Conservation (phyloP, 2,888 invertebrate species). For the Aethes cnicana region DNA sequence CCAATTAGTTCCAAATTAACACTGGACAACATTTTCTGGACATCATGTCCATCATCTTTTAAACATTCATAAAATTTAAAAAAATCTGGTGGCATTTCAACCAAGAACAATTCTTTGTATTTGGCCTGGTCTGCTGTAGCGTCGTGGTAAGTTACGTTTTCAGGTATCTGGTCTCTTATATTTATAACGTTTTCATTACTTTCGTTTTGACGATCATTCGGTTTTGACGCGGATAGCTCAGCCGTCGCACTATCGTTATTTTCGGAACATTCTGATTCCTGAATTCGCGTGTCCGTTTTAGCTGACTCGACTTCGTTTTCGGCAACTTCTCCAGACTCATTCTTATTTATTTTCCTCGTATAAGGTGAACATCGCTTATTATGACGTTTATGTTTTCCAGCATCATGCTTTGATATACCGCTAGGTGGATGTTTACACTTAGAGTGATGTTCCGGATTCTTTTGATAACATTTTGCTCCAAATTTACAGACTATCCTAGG, state of each 20-base stretch:
- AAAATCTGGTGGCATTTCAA: constrained; percentile 95
- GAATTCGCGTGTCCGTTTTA: background rate
- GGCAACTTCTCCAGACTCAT: background rate
- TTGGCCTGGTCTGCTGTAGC: constrained; percentile 73
- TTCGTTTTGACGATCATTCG: background rate
- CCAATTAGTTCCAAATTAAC: constrained; percentile 90
- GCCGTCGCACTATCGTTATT: background rate
- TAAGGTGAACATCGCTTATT: constrained; percentile 50
- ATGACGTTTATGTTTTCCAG: constrained; percentile 38
- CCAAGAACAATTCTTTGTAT: constrained; percentile 89
- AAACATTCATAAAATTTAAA: constrained; percentile 92
- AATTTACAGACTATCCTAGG: constrained; percentile 87
- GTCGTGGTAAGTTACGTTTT: constrained; percentile 58
- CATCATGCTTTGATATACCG: constrained; percentile 49
- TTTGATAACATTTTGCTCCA: constrained; percentile 90
- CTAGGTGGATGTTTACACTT: constrained; percentile 91
- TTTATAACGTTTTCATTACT: constrained; percentile 6
- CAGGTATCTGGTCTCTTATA: constrained; percentile 46
- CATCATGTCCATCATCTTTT: constrained; percentile 69
- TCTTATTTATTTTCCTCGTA: constrained; percentile 35
- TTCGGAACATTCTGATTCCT: background rate
- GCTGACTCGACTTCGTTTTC: background rate
- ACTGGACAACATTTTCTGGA: constrained; percentile 84
- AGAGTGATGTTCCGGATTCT: constrained; percentile 87
- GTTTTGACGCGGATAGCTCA: background rate